These are phyloP conservation scores for Creontiades dilutus DNA, from an alignment of 2,888 invertebrate genomes.

Conservation along the genomic window DNA sequence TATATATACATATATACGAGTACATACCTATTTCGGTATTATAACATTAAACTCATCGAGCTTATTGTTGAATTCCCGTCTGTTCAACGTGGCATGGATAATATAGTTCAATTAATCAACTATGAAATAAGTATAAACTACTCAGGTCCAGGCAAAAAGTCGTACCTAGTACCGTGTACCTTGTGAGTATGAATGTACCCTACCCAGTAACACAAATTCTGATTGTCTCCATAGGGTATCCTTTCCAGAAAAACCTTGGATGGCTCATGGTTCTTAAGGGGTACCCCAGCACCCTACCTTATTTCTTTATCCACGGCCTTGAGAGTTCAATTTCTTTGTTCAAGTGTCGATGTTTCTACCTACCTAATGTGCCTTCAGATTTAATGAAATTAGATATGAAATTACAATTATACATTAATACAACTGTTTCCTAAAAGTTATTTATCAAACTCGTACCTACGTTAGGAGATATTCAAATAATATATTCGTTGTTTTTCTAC, in stretches of 20 bases:
- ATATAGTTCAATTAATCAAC: background rate
- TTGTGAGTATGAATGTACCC: background rate
- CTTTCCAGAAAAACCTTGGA: background rate
- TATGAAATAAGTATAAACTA: background rate
- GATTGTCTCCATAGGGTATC: background rate
- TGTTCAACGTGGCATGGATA: background rate
- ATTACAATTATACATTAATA: background rate
- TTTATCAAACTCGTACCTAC: too few relatives aligned
- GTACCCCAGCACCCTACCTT: background rate
- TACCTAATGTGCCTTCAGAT: constrained; percentile 5
- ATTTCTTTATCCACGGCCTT: background rate
- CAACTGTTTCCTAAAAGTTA: too few relatives aligned
- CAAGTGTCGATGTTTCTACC: background rate
- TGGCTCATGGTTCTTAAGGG: background rate
- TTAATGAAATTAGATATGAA: constrained; percentile 18
- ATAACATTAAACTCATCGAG: background rate
- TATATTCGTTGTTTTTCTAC: too few relatives aligned
- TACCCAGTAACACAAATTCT: background rate
- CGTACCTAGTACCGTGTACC: background rate
- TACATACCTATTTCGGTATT: too few relatives aligned
- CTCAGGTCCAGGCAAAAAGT: background rate
- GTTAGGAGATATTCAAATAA: too few relatives aligned
- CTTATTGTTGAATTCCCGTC: background rate
- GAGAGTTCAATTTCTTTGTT: background rate
- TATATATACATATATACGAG: too few relatives aligned